Percentiles rank a stretch among this genome's conserved stretches.
Evolutionary conservation across 2,888 invertebrate species (phyloP).

Genomic region (Scaptodrosophila latifasciaeformis): DNA sequence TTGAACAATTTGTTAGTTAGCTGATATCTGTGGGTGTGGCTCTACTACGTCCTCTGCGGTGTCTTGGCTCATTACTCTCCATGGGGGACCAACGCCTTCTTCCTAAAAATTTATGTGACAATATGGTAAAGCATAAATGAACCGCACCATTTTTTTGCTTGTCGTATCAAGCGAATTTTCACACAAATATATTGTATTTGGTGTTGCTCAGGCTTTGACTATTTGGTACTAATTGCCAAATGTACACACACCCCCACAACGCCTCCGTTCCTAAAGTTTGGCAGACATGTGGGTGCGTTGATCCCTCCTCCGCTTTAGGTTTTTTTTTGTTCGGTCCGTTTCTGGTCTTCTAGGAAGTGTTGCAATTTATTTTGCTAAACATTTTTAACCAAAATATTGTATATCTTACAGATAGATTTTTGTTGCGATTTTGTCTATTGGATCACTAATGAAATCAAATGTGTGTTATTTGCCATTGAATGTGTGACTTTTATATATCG

Average conservation of each 20-base stretch:
- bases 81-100: slow-evolving; percentile 13
- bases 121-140: slow-evolving; percentile 38
- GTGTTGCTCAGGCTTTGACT: slow-evolving; percentile 22
- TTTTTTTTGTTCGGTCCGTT: background rate
- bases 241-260: slow-evolving; percentile 32
- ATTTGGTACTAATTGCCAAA: slow-evolving; percentile 57
- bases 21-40: slow-evolving; percentile 1
- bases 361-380: slow-evolving; percentile 58
- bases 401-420: background rate
- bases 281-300: slow-evolving; percentile 59
- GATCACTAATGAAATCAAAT: background rate
- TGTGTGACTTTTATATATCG: slow-evolving; percentile 27
- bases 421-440: background rate
- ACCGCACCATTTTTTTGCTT: background rate
- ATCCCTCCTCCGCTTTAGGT: slow-evolving; percentile 31
- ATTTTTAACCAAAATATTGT: slow-evolving; percentile 8
- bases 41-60: background rate
- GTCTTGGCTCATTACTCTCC: slow-evolving; percentile 32
- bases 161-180: slow-evolving; percentile 31
- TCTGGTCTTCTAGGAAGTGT: slow-evolving; percentile 53
- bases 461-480: background rate
- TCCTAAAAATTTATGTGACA: slow-evolving; percentile 51
- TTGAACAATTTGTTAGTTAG: too few species aligned
- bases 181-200: slow-evolving; percentile 15
- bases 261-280: background rate